These are phyloP conservation scores for Gorilla gorilla DNA, from an alignment of 2,113 vertebrate species.

Conservation along the genomic window DNA sequence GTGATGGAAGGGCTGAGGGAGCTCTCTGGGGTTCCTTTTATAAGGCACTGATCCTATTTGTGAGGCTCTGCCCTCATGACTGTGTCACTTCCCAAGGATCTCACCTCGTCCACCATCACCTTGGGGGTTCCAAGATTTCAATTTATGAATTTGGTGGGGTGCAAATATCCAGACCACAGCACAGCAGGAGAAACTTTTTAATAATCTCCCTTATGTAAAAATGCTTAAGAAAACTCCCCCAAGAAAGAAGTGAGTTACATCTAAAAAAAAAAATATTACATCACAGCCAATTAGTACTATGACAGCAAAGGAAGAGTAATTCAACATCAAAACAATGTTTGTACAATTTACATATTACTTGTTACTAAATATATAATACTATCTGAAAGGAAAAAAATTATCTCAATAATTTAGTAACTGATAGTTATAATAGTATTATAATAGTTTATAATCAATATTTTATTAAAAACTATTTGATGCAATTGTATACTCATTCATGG, in stretches of 20 bases:
- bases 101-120: not conserved
- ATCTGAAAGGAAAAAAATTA: not conserved
- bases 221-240: not conserved
- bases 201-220: not conserved
- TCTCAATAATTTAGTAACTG: not conserved
- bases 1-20: too few species aligned
- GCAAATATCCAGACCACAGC: not conserved
- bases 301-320: not conserved
- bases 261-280: not conserved
- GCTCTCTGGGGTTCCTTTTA: too few species aligned
- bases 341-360: not conserved
- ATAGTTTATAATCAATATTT: not conserved
- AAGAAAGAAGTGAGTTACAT: not conserved
- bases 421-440: not conserved
- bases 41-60: not conserved
- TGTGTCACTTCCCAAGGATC: too few species aligned
- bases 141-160: not conserved
- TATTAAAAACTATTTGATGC: not conserved
- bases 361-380: not conserved
- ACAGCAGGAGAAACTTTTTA: not conserved
- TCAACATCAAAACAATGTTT: not conserved
- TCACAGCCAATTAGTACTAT: too few species aligned
- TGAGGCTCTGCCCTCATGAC: not conserved
- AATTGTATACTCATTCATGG: not conserved
- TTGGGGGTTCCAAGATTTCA: not conserved